Percentiles rank a stretch among this genome's conserved stretches.
Conservation (phyloP, 2,113 vertebrate species). For the Sinocyclocheilus grahami region DNA sequence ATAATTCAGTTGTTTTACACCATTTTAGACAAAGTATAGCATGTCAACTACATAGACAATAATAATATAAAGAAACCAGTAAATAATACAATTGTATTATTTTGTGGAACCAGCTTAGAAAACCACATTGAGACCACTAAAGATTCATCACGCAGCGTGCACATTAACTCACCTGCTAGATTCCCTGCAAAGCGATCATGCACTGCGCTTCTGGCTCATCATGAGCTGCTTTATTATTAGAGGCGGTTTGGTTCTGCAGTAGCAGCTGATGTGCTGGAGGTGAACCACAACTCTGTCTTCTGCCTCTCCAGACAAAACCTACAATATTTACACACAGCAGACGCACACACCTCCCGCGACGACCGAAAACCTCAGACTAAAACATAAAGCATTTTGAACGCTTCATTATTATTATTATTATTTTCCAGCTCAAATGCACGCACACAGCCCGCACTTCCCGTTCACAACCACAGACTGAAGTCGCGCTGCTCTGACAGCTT, state of each 20-base stretch:
- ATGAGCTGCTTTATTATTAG: background rate
- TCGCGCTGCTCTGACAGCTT: background rate
- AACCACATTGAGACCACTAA: background rate
- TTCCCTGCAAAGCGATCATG: background rate
- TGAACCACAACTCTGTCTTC: background rate
- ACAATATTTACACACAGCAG: background rate
- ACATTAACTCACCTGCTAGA: conserved; percentile 14
- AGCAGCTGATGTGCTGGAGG: background rate
- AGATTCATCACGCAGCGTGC: too few relatives aligned
- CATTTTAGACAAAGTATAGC: background rate
- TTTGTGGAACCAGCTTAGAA: background rate
- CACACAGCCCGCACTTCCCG: background rate
- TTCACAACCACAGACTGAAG: background rate
- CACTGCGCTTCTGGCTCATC: background rate
- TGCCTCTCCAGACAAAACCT: background rate
- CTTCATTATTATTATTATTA: background rate
- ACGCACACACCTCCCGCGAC: background rate
- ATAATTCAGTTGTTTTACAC: too few relatives aligned
- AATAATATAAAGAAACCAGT: background rate
- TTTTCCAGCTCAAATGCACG: background rate
- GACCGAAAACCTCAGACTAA: background rate
- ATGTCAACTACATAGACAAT: background rate
- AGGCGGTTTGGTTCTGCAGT: background rate
- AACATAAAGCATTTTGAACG: background rate
- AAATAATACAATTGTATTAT: background rate